Conservation (phyloP, 1,140 invertebrate genomes). For the Frieseomelitta varia region DNA sequence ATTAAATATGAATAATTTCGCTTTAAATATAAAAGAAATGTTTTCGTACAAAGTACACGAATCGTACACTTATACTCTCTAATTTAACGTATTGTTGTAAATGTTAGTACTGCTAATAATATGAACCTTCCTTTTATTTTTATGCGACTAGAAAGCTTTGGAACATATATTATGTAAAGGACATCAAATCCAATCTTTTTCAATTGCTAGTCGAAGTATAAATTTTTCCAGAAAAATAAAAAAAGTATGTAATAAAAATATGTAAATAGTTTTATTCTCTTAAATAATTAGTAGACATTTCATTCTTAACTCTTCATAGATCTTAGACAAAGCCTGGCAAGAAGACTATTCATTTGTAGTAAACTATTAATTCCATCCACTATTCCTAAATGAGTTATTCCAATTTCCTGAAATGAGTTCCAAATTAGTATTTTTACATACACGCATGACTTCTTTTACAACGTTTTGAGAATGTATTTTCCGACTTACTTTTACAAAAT, state of each 20-base stretch:
- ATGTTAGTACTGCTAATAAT: neutral
- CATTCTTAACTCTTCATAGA: conserved; percentile 52
- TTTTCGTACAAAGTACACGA: conserved; percentile 37
- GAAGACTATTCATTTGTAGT: conserved; percentile 94
- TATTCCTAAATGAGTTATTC: conserved; percentile 94
- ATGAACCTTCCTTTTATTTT: conserved; percentile 24
- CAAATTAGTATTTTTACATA: neutral
- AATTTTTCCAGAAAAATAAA: neutral
- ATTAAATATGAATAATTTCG: neutral
- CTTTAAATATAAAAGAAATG: neutral
- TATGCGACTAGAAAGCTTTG: neutral
- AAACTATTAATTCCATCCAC: conserved; percentile 93
- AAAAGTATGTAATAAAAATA: conserved; percentile 44
- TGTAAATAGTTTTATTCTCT: conserved; percentile 46
- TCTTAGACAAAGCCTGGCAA: conserved; percentile 90
- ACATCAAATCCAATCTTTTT: neutral
- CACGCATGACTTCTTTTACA: neutral
- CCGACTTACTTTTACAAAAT: conserved; percentile 90
- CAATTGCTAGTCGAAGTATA: conserved; percentile 29
- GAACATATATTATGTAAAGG: too few species aligned
- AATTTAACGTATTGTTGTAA: conserved; percentile 24
- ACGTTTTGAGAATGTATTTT: neutral
- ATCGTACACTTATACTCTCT: conserved; percentile 19
- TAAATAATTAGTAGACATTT: conserved; percentile 8
- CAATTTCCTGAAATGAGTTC: conserved; percentile 90